Evolutionary conservation across 2,888 invertebrate species (phyloP).

Genomic region (Polietes domitor): DNA sequence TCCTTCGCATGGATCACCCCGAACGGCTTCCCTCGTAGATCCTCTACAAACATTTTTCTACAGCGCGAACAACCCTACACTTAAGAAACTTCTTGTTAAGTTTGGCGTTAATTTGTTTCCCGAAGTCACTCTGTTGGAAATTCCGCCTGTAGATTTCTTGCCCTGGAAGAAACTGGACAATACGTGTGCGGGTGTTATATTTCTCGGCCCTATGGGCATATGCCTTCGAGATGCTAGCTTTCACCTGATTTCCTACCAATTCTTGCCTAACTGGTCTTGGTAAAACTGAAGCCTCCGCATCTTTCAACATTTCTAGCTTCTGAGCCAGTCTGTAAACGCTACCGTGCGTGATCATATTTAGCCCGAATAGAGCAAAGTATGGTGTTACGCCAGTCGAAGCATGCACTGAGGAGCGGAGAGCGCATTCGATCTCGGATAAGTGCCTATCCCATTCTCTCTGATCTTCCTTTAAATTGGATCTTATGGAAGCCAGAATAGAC

Average conservation of each 20-base stretch:
- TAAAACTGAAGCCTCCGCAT: not conserved
- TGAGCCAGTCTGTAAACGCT: not conserved
- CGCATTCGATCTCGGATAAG: conserved; percentile 47
- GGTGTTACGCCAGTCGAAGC: conserved; percentile 50
- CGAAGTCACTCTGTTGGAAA: not conserved
- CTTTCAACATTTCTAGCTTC: not conserved
- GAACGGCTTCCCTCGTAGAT: not conserved
- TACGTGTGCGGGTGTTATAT: not conserved
- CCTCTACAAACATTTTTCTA: not conserved
- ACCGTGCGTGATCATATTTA: conserved; percentile 25
- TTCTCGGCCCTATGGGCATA: not conserved
- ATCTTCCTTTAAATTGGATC: conserved; percentile 48
- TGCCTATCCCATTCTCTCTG: conserved; percentile 61
- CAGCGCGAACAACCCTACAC: not conserved
- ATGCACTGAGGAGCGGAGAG: conserved; percentile 41
- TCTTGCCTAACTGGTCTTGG: not conserved
- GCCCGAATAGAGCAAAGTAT: conserved; percentile 51
- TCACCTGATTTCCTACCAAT: not conserved
- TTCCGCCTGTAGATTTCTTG: not conserved
- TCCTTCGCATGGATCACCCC: not conserved
- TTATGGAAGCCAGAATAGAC: conserved; percentile 70
- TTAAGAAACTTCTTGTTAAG: not conserved
- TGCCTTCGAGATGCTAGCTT: not conserved
- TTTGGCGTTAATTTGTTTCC: not conserved
- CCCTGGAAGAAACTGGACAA: not conserved